Evolutionary conservation across 2,113 vertebrate species (phyloP).

Genomic region (Larimichthys crocea): DNA sequence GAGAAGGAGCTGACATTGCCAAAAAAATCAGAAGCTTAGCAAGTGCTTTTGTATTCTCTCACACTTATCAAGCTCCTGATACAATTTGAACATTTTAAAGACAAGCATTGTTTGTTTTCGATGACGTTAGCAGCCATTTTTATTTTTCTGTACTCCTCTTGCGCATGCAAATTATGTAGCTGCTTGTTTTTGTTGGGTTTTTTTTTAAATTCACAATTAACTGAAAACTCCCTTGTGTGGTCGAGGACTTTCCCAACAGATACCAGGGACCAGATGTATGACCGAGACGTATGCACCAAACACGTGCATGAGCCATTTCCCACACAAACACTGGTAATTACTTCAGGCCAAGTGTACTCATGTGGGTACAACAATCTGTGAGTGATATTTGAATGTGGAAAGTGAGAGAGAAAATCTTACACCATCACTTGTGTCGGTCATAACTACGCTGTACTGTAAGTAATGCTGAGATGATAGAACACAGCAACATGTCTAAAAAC

Average conservation of each 20-base stretch:
- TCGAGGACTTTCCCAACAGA: background rate
- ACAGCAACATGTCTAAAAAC: too few relatives aligned
- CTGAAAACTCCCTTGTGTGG: background rate
- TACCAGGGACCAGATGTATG: background rate
- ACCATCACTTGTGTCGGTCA: background rate
- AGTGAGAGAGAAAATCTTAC: too few relatives aligned
- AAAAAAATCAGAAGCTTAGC: constrained; percentile 22
- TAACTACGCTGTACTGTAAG: too few relatives aligned
- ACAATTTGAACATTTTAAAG: background rate
- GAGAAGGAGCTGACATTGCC: background rate
- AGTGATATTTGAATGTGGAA: too few relatives aligned
- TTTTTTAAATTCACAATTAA: too few relatives aligned
- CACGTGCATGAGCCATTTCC: background rate
- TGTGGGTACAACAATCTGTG: too few relatives aligned
- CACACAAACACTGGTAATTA: background rate
- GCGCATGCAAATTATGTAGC: background rate
- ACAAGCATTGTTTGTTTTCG: background rate
- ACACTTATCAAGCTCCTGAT: background rate
- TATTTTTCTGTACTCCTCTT: background rate
- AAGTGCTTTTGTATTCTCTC: constrained; percentile 25
- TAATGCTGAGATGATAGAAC: too few relatives aligned
- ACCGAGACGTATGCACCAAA: background rate
- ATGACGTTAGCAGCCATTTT: background rate
- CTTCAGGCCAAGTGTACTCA: background rate
- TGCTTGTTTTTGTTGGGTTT: too few relatives aligned